Conservation (phyloP, 2,113 vertebrate species). For the Oophaga pumilio region DNA sequence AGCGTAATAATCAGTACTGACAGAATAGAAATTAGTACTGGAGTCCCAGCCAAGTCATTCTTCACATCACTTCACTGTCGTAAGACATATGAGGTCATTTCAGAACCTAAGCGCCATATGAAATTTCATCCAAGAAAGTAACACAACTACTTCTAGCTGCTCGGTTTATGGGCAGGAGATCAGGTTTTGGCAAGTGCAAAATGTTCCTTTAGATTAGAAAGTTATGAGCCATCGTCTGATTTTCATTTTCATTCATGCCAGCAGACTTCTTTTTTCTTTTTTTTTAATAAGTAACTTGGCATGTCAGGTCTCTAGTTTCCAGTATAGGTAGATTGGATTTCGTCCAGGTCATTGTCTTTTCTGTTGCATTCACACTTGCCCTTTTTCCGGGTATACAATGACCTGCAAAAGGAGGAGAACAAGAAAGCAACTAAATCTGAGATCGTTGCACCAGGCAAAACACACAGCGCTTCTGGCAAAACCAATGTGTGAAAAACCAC, state of each 20-base stretch:
- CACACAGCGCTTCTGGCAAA: slow-evolving; percentile 9
- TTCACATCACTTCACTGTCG: background rate
- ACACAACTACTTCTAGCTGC: slow-evolving; percentile 4
- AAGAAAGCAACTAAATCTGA: background rate
- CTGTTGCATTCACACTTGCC: slow-evolving; percentile 39
- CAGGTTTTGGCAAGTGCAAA: slow-evolving; percentile 22
- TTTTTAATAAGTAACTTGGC: slow-evolving; percentile 42
- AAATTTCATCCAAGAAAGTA: slow-evolving; percentile 28
- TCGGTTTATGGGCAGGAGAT: background rate
- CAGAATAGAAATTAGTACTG: background rate
- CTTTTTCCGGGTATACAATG: slow-evolving; percentile 50
- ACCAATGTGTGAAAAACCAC: slow-evolving; percentile 16
- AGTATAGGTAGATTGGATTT: slow-evolving; percentile 40
- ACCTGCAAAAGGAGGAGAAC: slow-evolving; percentile 30
- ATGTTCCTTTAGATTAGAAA: slow-evolving; percentile 32
- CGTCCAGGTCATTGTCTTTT: slow-evolving; percentile 45
- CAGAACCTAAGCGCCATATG: slow-evolving; percentile 21
- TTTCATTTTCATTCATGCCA: slow-evolving; percentile 20
- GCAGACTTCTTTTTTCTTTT: background rate
- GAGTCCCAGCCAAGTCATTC: background rate
- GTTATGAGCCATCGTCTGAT: slow-evolving; percentile 38
- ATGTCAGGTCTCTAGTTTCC: slow-evolving; percentile 14
- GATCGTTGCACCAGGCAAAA: background rate
- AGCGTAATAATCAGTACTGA: background rate
- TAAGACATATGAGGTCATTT: background rate